phyloP scores from a whole-genome alignment of 1,140 invertebrate genomes.

The Meloidogyne chitwoodi region DNA sequence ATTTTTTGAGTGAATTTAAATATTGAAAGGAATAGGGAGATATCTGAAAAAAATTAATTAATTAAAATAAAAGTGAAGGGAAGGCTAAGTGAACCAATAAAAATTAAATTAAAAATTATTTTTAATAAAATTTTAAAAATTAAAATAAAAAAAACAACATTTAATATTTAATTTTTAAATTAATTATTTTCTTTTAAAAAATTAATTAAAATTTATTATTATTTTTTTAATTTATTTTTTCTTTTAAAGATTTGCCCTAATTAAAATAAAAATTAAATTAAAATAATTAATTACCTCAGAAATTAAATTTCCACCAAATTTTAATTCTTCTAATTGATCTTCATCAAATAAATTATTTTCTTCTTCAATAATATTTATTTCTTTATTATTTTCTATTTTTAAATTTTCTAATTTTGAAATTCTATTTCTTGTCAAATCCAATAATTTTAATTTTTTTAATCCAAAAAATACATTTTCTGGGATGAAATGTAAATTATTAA shows the following conservation, averaged over 20 bases:
- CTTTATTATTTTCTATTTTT: not conserved
- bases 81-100: too few relatives aligned
- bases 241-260: too few relatives aligned
- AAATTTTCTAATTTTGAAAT: conserved; percentile 19
- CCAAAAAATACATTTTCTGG: not conserved
- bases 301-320: not conserved
- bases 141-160: too few relatives aligned
- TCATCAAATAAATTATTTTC: conserved; percentile 9
- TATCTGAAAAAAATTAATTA: not conserved
- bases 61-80: too few relatives aligned
- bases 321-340: not conserved
- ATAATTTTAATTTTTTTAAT: conserved; percentile 9
- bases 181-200: too few relatives aligned
- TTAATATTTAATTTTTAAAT: too few relatives aligned
- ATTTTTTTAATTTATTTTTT: too few relatives aligned
- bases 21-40: not conserved
- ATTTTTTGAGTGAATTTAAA: not conserved
- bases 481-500: conserved; percentile 1
- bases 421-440: conserved; percentile 1
- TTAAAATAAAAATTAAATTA: too few relatives aligned
- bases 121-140: too few relatives aligned
- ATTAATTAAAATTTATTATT: too few relatives aligned
- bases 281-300: conserved; percentile 1
- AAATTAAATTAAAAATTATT: too few relatives aligned
- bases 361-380: too few relatives aligned